phyloP scores from a whole-genome alignment of 2,888 invertebrate genomes.

The Lochmaea crataegi region DNA sequence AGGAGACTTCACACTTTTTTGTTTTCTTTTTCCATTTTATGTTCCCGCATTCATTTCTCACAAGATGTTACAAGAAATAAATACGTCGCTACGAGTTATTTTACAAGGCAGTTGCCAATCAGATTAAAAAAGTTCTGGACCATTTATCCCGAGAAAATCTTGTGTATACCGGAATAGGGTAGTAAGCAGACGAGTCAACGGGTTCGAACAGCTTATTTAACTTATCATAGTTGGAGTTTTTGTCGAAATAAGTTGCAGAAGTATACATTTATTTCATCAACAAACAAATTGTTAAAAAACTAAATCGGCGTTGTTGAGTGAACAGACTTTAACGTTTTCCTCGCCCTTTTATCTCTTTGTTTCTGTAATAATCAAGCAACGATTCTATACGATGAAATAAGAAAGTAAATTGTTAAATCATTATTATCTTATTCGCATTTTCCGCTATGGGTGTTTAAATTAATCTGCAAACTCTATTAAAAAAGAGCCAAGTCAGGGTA shows the following conservation, averaged over 20 bases:
- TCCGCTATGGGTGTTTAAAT: background rate
- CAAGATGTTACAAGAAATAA: conserved; percentile 5
- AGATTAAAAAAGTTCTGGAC: conserved; percentile 6
- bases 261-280: too few relatives aligned
- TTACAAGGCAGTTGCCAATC: conserved; percentile 3
- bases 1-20: background rate
- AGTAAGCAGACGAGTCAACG: background rate
- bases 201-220: background rate
- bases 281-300: too few relatives aligned
- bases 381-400: background rate
- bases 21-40: background rate
- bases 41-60: background rate
- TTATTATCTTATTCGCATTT: background rate
- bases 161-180: background rate
- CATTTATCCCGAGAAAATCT: background rate
- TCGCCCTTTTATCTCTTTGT: too few relatives aligned
- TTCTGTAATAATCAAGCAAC: too few relatives aligned
- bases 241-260: too few relatives aligned
- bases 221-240: background rate
- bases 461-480: background rate
- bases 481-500: background rate
- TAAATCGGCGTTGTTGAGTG: too few relatives aligned
- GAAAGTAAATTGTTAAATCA: background rate
- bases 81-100: background rate
- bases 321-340: too few relatives aligned